Evolutionary conservation across 37 sponge, comb jelly and placozoan species (phyloP), one percentile per base, ranked within the genome.

Genomic region (Halichondria panicea): DNA sequence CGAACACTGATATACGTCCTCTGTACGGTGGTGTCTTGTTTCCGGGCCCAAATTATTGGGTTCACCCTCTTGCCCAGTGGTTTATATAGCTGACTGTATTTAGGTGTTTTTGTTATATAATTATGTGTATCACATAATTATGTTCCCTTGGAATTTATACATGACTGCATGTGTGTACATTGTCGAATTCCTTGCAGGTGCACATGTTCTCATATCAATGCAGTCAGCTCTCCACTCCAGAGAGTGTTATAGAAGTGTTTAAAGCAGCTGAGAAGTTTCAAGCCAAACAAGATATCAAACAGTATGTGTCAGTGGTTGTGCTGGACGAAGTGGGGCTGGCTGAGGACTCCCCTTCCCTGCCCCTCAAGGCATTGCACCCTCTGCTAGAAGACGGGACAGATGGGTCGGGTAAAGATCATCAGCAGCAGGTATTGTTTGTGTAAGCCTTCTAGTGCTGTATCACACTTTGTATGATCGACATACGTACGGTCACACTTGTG

Each of bases 271-370:
- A 45, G 54, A 73, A 43, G 3, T 55, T 87, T 35, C 95, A 94
- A 61, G 62, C 70, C 31, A 63, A 84, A 1, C 74, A 66, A 44
- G 89, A 82, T 19, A 68, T 27, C 1, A 69, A 21, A 24, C 63
- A 77, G 18, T 72, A 71, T 72, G 84, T 91, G 45, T 79, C 97
- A 36, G 69, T 88, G 32, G 97, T 96, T 15, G 97, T 96, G 9
- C 80, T 96, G 25, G 95, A 95, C 73, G 95, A 95, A 63, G 92
- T 95, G 19, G 95, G 95, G 30, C 71, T 95, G 40, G 95, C 95
- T 38, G 95, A 95, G 65, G 95, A 95, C 67, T 95, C 95, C 13
- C 89, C 92, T 9, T 84, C 63, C 43, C 82, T 91, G 35, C 95
- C 95, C 15, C 72, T 95, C 32, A 95, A 95, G 73, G 95, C 89